Evolutionary conservation across 1,140 invertebrate genomes (phyloP).

Genomic region (Lutraria rhynchaena): DNA sequence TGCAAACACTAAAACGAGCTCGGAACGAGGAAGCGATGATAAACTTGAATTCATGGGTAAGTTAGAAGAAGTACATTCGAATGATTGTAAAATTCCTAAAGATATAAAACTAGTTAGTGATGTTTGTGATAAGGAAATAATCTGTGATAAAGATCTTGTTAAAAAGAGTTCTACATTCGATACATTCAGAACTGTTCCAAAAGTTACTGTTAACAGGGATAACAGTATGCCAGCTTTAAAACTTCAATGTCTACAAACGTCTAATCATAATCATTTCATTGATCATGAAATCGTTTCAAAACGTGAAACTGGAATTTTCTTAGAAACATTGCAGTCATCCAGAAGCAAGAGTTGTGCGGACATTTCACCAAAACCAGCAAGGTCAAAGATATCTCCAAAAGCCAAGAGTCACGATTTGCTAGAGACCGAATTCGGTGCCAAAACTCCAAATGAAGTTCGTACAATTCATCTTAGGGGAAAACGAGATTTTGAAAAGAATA

Average conservation of each 20-base stretch:
- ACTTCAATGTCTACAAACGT: neutral
- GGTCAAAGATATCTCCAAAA: slow-evolving; percentile 3
- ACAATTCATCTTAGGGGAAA: slow-evolving; percentile 21
- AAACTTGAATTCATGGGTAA: slow-evolving; percentile 33
- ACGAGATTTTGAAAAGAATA: neutral
- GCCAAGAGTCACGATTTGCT: slow-evolving; percentile 37
- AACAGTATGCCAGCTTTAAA: slow-evolving; percentile 4
- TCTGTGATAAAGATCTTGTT: neutral
- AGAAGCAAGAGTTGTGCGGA: slow-evolving; percentile 32
- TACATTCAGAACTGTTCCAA: neutral
- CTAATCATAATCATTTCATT: slow-evolving; percentile 4
- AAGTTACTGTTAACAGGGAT: slow-evolving; percentile 11
- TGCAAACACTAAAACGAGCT: neutral
- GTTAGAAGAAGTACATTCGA: slow-evolving; percentile 40
- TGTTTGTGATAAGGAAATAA: neutral
- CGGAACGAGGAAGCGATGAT: slow-evolving; percentile 2
- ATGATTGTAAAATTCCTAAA: slow-evolving; percentile 22
- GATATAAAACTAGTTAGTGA: neutral
- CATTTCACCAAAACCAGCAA: slow-evolving; percentile 9
- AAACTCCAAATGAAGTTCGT: slow-evolving; percentile 50
- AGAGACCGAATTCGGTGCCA: slow-evolving; percentile 52
- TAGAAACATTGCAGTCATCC: neutral
- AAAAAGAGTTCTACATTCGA: slow-evolving; percentile 16
- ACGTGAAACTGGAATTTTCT: neutral
- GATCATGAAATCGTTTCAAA: slow-evolving; percentile 2